Conservation (phyloP, 2,113 vertebrate species). For the Parus major region DNA sequence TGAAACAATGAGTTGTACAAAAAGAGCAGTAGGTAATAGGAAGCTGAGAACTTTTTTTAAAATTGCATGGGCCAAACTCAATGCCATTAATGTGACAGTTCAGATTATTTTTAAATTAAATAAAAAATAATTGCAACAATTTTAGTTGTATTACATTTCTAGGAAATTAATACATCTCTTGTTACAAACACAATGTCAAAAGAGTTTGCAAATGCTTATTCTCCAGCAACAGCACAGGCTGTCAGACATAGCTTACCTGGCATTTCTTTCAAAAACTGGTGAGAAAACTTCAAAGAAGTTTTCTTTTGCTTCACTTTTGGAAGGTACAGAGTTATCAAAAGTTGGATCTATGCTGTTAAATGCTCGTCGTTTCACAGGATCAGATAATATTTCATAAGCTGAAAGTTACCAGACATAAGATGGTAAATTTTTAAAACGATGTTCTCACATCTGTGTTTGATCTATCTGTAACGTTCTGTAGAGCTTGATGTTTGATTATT, state of each 20-base stretch:
- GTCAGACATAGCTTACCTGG: conserved; percentile 76
- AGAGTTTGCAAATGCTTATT: neutral
- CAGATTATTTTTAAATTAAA: neutral
- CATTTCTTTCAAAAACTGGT: conserved; percentile 92
- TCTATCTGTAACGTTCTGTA: neutral
- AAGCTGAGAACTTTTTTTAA: neutral
- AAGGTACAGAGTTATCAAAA: conserved; percentile 92
- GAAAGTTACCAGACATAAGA: conserved; percentile 31
- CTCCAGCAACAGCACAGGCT: neutral
- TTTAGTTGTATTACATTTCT: neutral
- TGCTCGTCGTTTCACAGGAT: conserved; percentile 93
- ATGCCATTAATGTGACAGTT: neutral
- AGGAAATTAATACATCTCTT: neutral
- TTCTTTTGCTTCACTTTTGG: conserved; percentile 93
- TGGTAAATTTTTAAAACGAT: neutral
- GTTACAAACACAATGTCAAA: neutral
- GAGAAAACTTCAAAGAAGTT: conserved; percentile 91
- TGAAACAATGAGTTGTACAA: neutral
- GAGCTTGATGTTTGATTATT: neutral
- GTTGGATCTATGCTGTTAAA: conserved; percentile 98
- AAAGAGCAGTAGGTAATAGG: neutral
- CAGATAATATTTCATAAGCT: conserved; percentile 95
- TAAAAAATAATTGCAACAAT: neutral
- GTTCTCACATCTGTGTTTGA: neutral
- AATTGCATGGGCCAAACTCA: neutral